Evolutionary conservation across 2,888 invertebrate genomes (phyloP).

Genomic region (Drosophila paranaensis): DNA sequence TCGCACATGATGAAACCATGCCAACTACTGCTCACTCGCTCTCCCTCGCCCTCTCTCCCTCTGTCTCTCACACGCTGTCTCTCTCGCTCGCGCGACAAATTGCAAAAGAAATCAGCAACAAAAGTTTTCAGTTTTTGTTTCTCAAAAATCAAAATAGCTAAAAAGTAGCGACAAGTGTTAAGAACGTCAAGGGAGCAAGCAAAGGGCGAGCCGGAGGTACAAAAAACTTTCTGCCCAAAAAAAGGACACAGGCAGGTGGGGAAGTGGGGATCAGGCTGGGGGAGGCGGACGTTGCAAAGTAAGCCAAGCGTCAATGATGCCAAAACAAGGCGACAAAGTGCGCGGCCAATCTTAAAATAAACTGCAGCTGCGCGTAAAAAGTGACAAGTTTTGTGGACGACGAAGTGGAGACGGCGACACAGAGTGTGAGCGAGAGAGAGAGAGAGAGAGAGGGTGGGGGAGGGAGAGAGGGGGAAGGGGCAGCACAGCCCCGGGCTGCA

Average conservation of each 20-base stretch:
- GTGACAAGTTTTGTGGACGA: slow-evolving; percentile 70
- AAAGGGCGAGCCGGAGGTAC: slow-evolving; percentile 2
- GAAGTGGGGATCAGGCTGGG: not conserved
- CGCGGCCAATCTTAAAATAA: slow-evolving; percentile 80
- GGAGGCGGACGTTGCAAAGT: slow-evolving; percentile 36
- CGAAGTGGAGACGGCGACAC: not conserved
- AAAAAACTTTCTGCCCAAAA: slow-evolving; percentile 54
- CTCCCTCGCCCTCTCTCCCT: not conserved
- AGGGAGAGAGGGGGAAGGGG: not conserved
- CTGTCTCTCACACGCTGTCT: not conserved
- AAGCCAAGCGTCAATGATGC: slow-evolving; percentile 60
- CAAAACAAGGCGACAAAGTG: slow-evolving; percentile 71
- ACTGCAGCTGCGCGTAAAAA: slow-evolving; percentile 81
- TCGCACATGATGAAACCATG: slow-evolving; percentile 74
- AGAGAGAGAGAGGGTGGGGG: slow-evolving; percentile 4
- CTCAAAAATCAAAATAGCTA: slow-evolving; percentile 79
- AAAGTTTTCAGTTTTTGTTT: slow-evolving; percentile 76
- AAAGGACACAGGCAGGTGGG: slow-evolving; percentile 25
- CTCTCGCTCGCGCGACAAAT: slow-evolving; percentile 49
- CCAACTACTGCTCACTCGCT: slow-evolving; percentile 16
- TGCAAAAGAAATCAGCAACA: slow-evolving; percentile 80
- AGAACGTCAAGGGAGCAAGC: slow-evolving; percentile 7
- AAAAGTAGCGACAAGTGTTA: slow-evolving; percentile 80
- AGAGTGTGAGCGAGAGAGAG: slow-evolving; percentile 5
- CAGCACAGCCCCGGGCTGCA: not conserved